phyloP scores from a whole-genome alignment of 2,888 invertebrate species.

The Caradrina clavipalpis region DNA sequence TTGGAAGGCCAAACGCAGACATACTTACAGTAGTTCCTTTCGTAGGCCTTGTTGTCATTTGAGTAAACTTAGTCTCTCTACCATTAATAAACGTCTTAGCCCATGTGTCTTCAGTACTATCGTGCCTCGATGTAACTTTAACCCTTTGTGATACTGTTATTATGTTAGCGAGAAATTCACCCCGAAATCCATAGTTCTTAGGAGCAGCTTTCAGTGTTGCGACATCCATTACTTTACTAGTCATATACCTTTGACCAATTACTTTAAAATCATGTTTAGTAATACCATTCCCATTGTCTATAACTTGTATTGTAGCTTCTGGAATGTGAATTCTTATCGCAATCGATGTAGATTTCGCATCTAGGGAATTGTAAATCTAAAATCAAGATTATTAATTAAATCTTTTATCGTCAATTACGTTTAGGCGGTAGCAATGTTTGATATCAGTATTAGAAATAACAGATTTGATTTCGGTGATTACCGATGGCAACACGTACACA shows the following conservation, averaged over 20 bases:
- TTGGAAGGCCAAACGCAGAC: not conserved
- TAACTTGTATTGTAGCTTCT: conserved; percentile 92
- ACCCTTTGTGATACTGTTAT: conserved; percentile 90
- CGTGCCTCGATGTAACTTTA: conserved; percentile 91
- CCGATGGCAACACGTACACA: too few species aligned
- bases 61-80: conserved; percentile 76
- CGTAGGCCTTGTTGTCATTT: conserved; percentile 88
- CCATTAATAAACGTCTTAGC: conserved; percentile 90
- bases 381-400: conserved; percentile 51
- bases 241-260: conserved; percentile 92
- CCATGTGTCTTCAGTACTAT: conserved; percentile 88
- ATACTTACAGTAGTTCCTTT: conserved; percentile 92
- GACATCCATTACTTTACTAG: conserved; percentile 92
- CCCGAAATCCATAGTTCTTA: conserved; percentile 92
- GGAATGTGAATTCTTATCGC: conserved; percentile 92
- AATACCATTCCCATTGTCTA: conserved; percentile 95
- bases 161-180: conserved; percentile 93
- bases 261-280: conserved; percentile 87
- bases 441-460: conserved; percentile 21
- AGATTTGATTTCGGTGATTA: conserved; percentile 8
- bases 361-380: conserved; percentile 93
- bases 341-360: conserved; percentile 93
- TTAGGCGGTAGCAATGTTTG: conserved; percentile 21
- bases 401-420: conserved; percentile 20
- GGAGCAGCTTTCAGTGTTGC: conserved; percentile 88